These are phyloP conservation scores for Danionella cerebrum DNA, from an alignment of 2,113 vertebrate genomes.

Conservation along the genomic window DNA sequence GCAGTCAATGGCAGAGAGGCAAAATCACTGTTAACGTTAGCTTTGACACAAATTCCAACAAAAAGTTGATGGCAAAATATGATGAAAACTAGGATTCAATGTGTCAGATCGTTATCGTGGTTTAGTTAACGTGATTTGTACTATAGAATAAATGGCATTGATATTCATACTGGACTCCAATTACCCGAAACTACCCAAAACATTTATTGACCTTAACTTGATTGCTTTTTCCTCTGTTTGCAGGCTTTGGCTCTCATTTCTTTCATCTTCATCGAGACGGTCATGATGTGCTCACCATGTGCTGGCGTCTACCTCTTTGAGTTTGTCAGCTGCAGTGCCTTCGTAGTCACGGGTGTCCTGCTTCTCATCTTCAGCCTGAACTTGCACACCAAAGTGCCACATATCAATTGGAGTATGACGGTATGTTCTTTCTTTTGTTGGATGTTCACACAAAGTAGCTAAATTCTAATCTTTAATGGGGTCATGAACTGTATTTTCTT, in stretches of 20 bases:
- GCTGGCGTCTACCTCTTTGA: constrained; percentile 96
- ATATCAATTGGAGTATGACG: constrained; percentile 94
- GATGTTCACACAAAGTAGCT: not conserved
- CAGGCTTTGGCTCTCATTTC: constrained; percentile 81
- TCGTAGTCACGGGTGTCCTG: constrained; percentile 85
- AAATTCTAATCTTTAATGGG: not conserved
- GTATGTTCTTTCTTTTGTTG: constrained; percentile 58
- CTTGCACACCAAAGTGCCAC: constrained; percentile 84
- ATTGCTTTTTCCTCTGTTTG: constrained; percentile 4
- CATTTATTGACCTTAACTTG: not conserved
- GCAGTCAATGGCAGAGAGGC: too few relatives aligned
- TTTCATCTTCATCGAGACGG: constrained; percentile 96
- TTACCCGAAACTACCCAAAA: too few relatives aligned
- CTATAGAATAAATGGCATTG: too few relatives aligned
- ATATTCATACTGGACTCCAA: too few relatives aligned
- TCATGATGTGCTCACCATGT: constrained; percentile 90
- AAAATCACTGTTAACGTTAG: too few relatives aligned
- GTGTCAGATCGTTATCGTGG: too few relatives aligned
- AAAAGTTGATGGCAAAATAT: too few relatives aligned
- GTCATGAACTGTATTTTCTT: too few relatives aligned
- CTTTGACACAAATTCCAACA: too few relatives aligned
- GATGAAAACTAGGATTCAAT: too few relatives aligned
- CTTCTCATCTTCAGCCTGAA: constrained; percentile 87
- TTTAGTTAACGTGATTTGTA: too few relatives aligned
- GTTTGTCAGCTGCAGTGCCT: constrained; percentile 94